Percentiles rank a stretch among this genome's conserved stretches.
These are phyloP conservation scores for Pantherophis alleghaniensis DNA, from an alignment of 2,797 vertebrate genomes.

Conservation along the genomic window DNA sequence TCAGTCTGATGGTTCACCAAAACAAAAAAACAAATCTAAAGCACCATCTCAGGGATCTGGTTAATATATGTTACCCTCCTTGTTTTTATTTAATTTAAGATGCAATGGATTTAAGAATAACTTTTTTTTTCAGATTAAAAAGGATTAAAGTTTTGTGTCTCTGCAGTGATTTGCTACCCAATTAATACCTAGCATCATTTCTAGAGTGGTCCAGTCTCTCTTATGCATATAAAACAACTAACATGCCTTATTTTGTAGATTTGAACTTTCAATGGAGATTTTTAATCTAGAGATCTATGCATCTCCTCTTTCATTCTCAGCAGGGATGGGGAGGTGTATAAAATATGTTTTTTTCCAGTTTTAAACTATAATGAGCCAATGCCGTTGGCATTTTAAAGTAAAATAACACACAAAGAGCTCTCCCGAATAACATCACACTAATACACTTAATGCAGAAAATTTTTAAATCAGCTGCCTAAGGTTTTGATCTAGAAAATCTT, in stretches of 20 bases:
- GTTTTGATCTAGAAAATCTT: not conserved
- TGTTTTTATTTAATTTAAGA: not conserved
- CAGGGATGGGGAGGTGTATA: not conserved
- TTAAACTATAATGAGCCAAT: not conserved
- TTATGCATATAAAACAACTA: accelerated
- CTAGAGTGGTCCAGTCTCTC: not conserved
- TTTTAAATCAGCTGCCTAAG: not conserved
- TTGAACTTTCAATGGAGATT: not conserved
- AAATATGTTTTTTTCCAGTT: not conserved
- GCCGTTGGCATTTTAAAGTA: not conserved
- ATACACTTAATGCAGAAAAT: not conserved
- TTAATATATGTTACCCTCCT: not conserved
- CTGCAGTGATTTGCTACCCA: not conserved
- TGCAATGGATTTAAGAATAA: not conserved
- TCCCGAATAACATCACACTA: not conserved
- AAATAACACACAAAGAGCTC: not conserved
- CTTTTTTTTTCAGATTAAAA: not conserved
- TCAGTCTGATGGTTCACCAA: not conserved
- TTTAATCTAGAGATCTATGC: not conserved
- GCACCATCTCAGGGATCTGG: not conserved
- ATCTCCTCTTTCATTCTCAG: not conserved
- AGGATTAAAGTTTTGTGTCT: not conserved
- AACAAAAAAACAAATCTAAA: not conserved
- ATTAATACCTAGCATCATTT: not conserved
- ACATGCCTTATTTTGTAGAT: not conserved